These are phyloP conservation scores for Brachionus plicatilis DNA, from an alignment of 1,140 invertebrate species.

Conservation along the genomic window DNA sequence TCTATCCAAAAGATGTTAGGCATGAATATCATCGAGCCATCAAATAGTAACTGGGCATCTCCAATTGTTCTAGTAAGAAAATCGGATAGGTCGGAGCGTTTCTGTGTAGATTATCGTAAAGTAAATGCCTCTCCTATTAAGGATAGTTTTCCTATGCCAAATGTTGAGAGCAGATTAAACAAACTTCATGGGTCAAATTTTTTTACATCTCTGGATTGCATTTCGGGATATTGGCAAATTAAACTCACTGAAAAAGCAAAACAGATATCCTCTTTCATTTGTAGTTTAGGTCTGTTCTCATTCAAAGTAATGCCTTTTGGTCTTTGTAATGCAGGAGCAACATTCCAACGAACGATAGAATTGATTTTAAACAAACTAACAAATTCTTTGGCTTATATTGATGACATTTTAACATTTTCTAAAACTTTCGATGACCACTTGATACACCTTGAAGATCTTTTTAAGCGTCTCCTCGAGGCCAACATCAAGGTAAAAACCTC, in stretches of 20 bases:
- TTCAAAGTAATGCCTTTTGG: slow-evolving; percentile 52
- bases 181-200: not conserved
- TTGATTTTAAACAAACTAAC: slow-evolving; percentile 47
- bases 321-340: slow-evolving; percentile 50
- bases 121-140: no score
- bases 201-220: slow-evolving; percentile 49
- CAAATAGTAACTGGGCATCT: no score
- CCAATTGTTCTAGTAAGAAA: no score
- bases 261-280: slow-evolving; percentile 44
- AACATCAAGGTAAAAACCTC: not conserved
- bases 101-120: no score
- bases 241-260: slow-evolving; percentile 43
- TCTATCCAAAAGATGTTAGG: no score
- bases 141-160: no score
- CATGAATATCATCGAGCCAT: no score
- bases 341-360: slow-evolving; percentile 58
- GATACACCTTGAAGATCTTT: slow-evolving; percentile 47
- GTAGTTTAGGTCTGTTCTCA: not conserved
- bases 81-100: no score
- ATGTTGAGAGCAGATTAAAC: no score
- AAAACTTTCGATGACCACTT: slow-evolving; percentile 54
- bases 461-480: slow-evolving; percentile 46
- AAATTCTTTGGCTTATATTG: slow-evolving; percentile 51
- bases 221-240: slow-evolving; percentile 51
- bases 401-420: slow-evolving; percentile 57